phyloP scores from a whole-genome alignment of 2,888 invertebrate species.

The Gnatocerus cornutus region DNA sequence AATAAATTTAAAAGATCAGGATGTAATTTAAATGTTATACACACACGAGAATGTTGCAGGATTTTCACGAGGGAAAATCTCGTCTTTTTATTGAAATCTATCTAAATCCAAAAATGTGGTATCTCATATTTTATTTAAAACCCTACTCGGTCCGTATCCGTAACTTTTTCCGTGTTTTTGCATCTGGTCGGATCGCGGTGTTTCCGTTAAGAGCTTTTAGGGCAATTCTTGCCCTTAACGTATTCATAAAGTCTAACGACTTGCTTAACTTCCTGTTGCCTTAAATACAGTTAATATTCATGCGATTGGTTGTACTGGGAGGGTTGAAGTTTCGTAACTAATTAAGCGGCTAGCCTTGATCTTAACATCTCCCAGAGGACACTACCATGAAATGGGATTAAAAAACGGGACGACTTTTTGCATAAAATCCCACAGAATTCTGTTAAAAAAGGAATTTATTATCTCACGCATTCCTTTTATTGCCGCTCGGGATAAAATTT shows the following conservation, averaged over 20 bases:
- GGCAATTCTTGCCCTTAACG: constrained; percentile 39
- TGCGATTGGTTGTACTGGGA: constrained; percentile 50
- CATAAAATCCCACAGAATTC: neutral
- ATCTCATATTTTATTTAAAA: too few relatives aligned
- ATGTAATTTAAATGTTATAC: constrained; percentile 25
- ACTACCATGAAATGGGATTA: neutral
- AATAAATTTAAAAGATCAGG: constrained; percentile 35
- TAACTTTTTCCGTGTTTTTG: too few relatives aligned
- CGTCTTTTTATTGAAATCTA: too few relatives aligned
- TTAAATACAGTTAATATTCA: constrained; percentile 50
- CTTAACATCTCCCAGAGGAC: constrained; percentile 13
- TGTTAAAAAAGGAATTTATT: constrained; percentile 13
- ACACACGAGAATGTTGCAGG: neutral
- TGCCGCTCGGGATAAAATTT: constrained; percentile 1
- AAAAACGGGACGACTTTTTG: neutral
- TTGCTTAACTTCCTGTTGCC: constrained; percentile 41
- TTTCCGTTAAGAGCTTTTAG: constrained; percentile 30
- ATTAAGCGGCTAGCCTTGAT: constrained; percentile 43
- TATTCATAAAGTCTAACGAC: constrained; percentile 45
- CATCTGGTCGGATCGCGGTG: too few relatives aligned
- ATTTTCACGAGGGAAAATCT: constrained; percentile 3
- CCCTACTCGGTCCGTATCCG: too few relatives aligned
- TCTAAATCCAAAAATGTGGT: too few relatives aligned
- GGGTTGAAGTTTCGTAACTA: constrained; percentile 41
- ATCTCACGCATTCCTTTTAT: constrained; percentile 21